Conservation (phyloP, 2,113 vertebrate species). For the Megalops atlanticus region DNA sequence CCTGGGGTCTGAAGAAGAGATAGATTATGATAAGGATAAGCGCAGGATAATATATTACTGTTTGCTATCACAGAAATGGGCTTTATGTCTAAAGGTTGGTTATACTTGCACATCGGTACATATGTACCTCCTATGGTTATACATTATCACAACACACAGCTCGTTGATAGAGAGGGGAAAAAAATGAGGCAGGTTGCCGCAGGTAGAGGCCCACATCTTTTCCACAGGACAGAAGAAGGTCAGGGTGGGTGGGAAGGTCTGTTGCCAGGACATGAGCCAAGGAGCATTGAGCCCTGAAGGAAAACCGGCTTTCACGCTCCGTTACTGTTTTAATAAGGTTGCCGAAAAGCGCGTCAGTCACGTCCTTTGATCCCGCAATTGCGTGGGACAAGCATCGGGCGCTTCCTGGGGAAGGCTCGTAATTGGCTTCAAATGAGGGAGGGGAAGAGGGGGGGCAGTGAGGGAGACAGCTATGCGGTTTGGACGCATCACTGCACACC, state of each 20-base stretch:
- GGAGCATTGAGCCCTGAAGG: background rate
- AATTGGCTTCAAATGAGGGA: background rate
- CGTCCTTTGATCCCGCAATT: background rate
- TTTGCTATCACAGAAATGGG: no score
- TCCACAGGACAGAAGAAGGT: background rate
- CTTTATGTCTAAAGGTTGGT: no score
- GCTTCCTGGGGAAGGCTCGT: background rate
- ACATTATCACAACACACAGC: background rate
- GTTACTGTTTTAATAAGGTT: slow-evolving; percentile 1
- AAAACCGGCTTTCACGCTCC: background rate
- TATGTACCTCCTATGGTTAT: no score
- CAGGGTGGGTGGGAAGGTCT: background rate
- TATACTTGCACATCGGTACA: no score
- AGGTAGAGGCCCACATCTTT: no score
- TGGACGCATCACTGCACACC: background rate
- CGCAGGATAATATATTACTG: no score
- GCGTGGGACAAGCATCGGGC: background rate
- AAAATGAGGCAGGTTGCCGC: background rate
- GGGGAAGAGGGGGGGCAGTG: background rate
- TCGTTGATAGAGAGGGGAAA: background rate
- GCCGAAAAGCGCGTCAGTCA: background rate
- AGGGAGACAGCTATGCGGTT: background rate
- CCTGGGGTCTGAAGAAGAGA: no score
- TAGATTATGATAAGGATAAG: no score
- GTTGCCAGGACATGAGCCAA: background rate